A percentile compares a stretch with the other conserved stretches of the same genome.
Conservation (phyloP, 2,113 vertebrate genomes). For the Acinonyx jubatus region DNA sequence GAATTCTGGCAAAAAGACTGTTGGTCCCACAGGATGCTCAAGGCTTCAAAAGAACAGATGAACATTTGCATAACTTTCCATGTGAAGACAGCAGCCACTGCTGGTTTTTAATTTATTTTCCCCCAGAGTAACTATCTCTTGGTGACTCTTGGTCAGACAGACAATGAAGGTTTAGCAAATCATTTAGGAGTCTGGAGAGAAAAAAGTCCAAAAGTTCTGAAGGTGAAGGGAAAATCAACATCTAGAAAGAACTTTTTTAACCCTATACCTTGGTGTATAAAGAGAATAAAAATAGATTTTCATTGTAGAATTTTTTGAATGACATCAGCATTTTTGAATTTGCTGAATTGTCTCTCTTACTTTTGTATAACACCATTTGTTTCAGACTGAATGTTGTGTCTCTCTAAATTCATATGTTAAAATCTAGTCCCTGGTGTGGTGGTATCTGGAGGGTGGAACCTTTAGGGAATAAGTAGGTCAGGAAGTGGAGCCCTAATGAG, state of each 20-base stretch:
- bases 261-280: not conserved
- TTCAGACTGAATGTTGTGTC: not conserved
- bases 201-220: constrained; percentile 8
- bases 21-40: not conserved
- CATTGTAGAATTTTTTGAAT: not conserved
- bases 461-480: not conserved
- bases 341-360: not conserved
- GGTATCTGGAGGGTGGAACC: not conserved
- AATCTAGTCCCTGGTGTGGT: not conserved
- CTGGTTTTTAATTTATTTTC: constrained; percentile 57
- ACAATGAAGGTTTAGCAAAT: constrained; percentile 32
- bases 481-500: not conserved
- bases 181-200: constrained; percentile 12
- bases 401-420: not conserved
- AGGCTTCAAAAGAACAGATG: constrained; percentile 61
- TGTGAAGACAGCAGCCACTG: constrained; percentile 17
- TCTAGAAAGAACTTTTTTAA: not conserved
- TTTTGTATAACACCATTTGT: not conserved
- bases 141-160: constrained; percentile 15
- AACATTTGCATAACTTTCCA: constrained; percentile 62
- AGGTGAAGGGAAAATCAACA: constrained; percentile 16
- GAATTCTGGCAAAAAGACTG: not conserved
- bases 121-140: constrained; percentile 39
- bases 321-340: constrained; percentile 35
- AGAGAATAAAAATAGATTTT: constrained; percentile 43